These are phyloP conservation scores for Spilogale gracilis DNA, from an alignment of 2,113 vertebrate species.

Conservation along the genomic window DNA sequence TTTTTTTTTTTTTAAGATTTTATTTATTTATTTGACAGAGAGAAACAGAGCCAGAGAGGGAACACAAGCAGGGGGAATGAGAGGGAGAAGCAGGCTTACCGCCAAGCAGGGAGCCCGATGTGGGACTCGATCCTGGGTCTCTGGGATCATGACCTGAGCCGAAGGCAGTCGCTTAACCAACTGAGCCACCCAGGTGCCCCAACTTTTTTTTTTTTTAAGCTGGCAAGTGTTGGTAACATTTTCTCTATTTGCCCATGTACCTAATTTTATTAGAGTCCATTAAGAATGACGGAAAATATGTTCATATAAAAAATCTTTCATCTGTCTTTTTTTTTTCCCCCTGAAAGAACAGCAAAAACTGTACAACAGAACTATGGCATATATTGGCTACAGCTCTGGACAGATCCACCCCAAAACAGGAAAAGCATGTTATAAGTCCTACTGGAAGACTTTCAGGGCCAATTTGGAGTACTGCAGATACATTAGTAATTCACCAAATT, in stretches of 20 bases:
- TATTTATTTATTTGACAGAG: too few species aligned
- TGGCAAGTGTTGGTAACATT: not conserved
- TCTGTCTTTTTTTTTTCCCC: not conserved
- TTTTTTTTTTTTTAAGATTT: not conserved
- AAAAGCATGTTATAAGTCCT: not conserved
- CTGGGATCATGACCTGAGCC: too few species aligned
- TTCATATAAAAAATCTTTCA: not conserved
- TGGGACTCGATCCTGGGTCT: too few species aligned
- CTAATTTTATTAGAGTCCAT: constrained; percentile 44
- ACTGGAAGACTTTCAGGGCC: not conserved
- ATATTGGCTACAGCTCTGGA: not conserved
- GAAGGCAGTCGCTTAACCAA: too few species aligned
- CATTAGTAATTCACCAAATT: constrained; percentile 3
- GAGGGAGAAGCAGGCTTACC: too few species aligned
- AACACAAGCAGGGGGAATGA: too few species aligned
- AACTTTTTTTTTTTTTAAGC: not conserved
- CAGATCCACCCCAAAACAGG: not conserved
- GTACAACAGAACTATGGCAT: not conserved
- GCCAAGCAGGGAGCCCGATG: too few species aligned
- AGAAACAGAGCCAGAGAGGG: too few species aligned
- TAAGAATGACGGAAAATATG: not conserved
- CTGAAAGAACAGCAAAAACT: not conserved
- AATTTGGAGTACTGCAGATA: not conserved
- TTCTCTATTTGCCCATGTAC: not conserved
- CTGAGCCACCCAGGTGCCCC: too few species aligned